phyloP scores from a whole-genome alignment of 2,113 vertebrate species.

The Sapajus apella region DNA sequence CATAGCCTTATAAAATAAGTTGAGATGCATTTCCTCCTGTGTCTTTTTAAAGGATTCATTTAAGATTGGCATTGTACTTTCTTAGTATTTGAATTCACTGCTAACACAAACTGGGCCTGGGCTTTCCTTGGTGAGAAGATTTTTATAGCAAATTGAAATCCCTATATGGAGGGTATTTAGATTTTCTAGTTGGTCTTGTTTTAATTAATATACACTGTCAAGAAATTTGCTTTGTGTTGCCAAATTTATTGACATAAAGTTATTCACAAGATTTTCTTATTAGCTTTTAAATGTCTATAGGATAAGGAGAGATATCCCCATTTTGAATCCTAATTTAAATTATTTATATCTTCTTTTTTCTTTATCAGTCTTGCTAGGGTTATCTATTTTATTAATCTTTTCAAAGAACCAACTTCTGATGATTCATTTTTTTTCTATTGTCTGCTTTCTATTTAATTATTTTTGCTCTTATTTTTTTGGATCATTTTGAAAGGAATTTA shows the following conservation, averaged over 20 bases:
- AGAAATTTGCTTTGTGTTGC: neutral
- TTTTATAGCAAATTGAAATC: constrained; percentile 26
- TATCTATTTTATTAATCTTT: neutral
- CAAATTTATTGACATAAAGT: neutral
- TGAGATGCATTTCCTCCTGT: neutral
- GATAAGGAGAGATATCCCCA: neutral
- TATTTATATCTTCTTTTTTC: neutral
- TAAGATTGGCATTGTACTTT: neutral
- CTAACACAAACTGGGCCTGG: neutral
- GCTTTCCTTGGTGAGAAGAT: neutral
- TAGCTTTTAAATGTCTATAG: neutral
- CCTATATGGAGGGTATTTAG: neutral
- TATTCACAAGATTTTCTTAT: neutral
- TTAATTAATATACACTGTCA: neutral
- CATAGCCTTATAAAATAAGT: neutral
- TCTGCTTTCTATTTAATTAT: neutral
- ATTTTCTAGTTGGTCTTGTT: neutral
- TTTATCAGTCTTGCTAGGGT: neutral
- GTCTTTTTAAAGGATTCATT: neutral
- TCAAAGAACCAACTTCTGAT: neutral
- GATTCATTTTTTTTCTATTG: neutral
- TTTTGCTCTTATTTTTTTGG: neutral
- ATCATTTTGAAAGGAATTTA: neutral
- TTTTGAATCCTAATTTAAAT: neutral
- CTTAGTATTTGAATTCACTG: neutral